Evolutionary conservation across 1,140 invertebrate genomes (phyloP).

Genomic region (Mactra quadrangularis): DNA sequence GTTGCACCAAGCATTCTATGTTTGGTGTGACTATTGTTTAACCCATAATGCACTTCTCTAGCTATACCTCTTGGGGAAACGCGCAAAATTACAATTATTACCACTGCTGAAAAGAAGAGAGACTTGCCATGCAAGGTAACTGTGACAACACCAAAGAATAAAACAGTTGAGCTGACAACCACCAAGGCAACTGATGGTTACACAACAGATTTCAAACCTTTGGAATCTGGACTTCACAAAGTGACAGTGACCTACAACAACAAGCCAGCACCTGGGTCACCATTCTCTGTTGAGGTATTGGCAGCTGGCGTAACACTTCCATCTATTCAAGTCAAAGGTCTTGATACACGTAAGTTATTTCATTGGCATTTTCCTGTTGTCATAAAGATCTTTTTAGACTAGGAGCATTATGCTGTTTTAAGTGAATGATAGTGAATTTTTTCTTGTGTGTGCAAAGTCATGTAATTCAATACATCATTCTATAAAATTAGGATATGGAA

Average conservation of each 20-base stretch:
- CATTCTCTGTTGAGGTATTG: slow-evolving; percentile 87
- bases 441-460: no score
- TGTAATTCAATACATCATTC: no score
- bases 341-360: slow-evolving; percentile 65
- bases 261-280: slow-evolving; percentile 91
- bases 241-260: slow-evolving; percentile 90
- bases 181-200: slow-evolving; percentile 89
- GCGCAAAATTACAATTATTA: slow-evolving; percentile 93
- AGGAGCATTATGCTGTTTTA: no score
- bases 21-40: no score
- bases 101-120: slow-evolving; percentile 87
- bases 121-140: slow-evolving; percentile 87
- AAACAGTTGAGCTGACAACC: slow-evolving; percentile 86
- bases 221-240: slow-evolving; percentile 90
- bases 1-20: no score
- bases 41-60: slow-evolving; percentile 34
- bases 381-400: no score
- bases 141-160: slow-evolving; percentile 81
- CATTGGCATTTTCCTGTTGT: no score
- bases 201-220: slow-evolving; percentile 92
- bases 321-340: slow-evolving; percentile 90
- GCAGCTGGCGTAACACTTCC: slow-evolving; percentile 14
- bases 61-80: slow-evolving; percentile 83
- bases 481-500: no score
- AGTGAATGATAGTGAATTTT: no score